These are phyloP conservation scores for Erebia epiphron DNA, from an alignment of 2,888 invertebrate genomes.

Conservation along the genomic window DNA sequence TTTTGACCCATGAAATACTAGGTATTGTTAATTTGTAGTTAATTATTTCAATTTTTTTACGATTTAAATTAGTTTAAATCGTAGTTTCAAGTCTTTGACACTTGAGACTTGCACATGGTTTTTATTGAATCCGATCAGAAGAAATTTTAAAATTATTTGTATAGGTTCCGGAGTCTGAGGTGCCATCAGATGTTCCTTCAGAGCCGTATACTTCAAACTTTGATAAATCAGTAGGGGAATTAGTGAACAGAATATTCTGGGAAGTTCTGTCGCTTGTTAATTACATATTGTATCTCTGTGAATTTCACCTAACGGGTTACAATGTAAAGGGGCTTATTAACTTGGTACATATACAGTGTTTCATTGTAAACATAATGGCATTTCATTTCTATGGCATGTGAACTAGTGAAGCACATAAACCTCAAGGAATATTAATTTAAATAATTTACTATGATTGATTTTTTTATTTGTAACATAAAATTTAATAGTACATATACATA, in stretches of 20 bases:
- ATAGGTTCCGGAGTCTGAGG: background rate
- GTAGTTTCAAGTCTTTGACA: no score
- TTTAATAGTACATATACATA: no score
- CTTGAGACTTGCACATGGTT: no score
- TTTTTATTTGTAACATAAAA: no score
- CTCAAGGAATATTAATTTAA: no score
- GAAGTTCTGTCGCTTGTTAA: background rate
- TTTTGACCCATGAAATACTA: no score
- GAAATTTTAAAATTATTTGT: background rate
- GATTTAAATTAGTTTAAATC: no score
- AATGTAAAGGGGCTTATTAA: background rate
- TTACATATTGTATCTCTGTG: conserved; percentile 1
- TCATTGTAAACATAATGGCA: background rate
- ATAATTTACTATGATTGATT: no score
- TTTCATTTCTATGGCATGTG: background rate
- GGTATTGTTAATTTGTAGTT: no score
- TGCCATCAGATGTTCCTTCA: background rate
- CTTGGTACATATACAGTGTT: background rate
- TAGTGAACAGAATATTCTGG: conserved; percentile 6
- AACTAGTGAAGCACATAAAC: background rate
- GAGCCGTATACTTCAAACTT: background rate
- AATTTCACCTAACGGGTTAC: background rate
- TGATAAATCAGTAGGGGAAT: background rate
- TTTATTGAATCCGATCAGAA: background rate
- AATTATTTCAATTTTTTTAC: no score